Evolutionary conservation across 2,797 vertebrate species (phyloP), one percentile per base, ranked within the genome.

Genomic region (Ptychobarbus kaznakovi): DNA sequence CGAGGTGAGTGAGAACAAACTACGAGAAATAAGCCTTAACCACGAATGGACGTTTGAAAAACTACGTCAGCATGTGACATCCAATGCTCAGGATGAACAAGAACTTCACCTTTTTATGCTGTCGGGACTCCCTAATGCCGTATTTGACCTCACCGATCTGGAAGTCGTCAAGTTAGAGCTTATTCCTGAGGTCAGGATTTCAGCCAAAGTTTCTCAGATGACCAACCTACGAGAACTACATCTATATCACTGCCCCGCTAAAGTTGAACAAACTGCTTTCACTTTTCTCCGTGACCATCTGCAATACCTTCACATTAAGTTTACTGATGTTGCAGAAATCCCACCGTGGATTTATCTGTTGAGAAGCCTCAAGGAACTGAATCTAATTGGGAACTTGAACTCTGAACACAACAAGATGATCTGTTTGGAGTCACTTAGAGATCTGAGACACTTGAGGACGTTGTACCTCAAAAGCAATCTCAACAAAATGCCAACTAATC

Each of bases 331-430:
- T 4, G 97, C 96, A 1, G 98, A 99, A 94, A 99, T 99, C 86
- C 98, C 98, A 4, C 91, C 95, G 0, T 99, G 98, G 98, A 97
- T 99, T 49, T 99, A 99, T 90, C 89, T 99, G 93, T 94, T 99
- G 87, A 97, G 96, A 93, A 98, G 95, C 90, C 95, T 99, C 79
- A 95, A 96, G 68, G 98, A 99, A 90, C 92, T 99, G 61, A 97
- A 98, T 90, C 92, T 99, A 53, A 94, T 96, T 72, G 98, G 98
- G 86, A 99, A 97, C 84, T 92, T 99, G 93, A 98, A 97, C 95
- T 98, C 98, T 1, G 98, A 99, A 92, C 97, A 99, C 85, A 99
- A 99, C 92, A 99, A 98, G 93, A 98, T 98, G 97, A 99, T 99
- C 25, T 96, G 97, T 76, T 95, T 99, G 0, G 98, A 99, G 86